Evolutionary conservation across 1,140 invertebrate genomes (phyloP).

Genomic region (Amyelois transitella): DNA sequence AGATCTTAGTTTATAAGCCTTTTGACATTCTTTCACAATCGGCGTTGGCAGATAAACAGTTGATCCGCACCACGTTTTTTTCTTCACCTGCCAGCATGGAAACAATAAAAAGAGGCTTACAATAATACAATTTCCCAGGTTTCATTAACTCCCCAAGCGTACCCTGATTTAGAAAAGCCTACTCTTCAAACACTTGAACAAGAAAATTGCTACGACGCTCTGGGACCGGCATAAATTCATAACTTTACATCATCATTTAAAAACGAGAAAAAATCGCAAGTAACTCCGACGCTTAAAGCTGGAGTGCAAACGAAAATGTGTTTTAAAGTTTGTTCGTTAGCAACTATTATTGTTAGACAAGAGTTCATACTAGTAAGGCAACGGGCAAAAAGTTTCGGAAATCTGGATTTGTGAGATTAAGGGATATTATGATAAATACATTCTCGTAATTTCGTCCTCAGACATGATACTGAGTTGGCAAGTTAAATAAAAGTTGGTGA

Average conservation of each 20-base stretch:
- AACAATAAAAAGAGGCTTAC: too few relatives aligned
- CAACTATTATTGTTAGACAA: neutral
- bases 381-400: conserved; percentile 1
- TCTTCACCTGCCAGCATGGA: too few relatives aligned
- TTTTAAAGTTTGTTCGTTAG: neutral
- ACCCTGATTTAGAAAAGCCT: conserved; percentile 25
- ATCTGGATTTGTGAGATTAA: neutral
- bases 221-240: conserved; percentile 46
- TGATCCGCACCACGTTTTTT: too few relatives aligned
- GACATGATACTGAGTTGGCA: neutral
- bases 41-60: too few relatives aligned
- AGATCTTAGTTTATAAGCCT: too few relatives aligned
- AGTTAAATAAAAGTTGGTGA: neutral
- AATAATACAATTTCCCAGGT: neutral
- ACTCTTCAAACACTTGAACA: conserved; percentile 35
- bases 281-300: neutral
- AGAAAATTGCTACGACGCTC: conserved; percentile 45
- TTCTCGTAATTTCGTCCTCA: conserved; percentile 3
- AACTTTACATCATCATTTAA: conserved; percentile 52
- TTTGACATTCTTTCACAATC: too few relatives aligned
- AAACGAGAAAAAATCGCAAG: conserved; percentile 30
- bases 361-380: neutral
- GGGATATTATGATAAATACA: conserved; percentile 4
- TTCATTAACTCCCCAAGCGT: conserved; percentile 6
- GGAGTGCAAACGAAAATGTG: neutral